phyloP scores from a whole-genome alignment of 1,140 invertebrate genomes.

The Penaeus chinensis region DNA sequence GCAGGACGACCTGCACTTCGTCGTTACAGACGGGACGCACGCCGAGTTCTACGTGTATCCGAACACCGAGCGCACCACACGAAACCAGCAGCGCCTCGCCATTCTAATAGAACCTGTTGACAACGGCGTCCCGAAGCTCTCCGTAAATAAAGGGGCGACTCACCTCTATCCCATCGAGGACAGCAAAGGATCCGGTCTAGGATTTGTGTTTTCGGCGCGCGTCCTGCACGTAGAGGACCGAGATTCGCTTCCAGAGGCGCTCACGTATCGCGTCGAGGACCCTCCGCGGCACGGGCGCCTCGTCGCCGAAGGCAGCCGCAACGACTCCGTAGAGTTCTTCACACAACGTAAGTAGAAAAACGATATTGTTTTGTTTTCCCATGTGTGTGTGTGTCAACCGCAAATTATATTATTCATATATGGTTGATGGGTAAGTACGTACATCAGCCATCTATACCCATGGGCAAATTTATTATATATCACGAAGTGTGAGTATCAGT shows the following conservation, averaged over 20 bases:
- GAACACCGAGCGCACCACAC: constrained; percentile 65
- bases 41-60: constrained; percentile 68
- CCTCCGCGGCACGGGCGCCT: constrained; percentile 67
- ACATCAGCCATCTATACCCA: too few relatives aligned
- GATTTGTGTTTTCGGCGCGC: background rate
- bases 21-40: constrained; percentile 67
- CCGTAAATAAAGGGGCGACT: constrained; percentile 64
- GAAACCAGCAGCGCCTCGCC: constrained; percentile 66
- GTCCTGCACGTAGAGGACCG: constrained; percentile 67
- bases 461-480: too few relatives aligned
- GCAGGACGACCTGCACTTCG: constrained; percentile 67
- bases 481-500: too few relatives aligned
- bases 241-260: constrained; percentile 66
- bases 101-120: constrained; percentile 69
- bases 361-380: too few relatives aligned
- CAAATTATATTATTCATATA: too few relatives aligned
- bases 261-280: constrained; percentile 66
- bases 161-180: background rate
- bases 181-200: background rate
- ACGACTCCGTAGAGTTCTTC: background rate
- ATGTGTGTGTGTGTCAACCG: too few relatives aligned
- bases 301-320: constrained; percentile 57
- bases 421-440: too few relatives aligned
- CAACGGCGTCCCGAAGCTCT: constrained; percentile 67
- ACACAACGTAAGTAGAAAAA: constrained; percentile 24